A percentile compares a stretch with the other conserved stretches of the same genome.
Conservation (phyloP, 1,140 invertebrate genomes). For the Rhyacophila brunnea region DNA sequence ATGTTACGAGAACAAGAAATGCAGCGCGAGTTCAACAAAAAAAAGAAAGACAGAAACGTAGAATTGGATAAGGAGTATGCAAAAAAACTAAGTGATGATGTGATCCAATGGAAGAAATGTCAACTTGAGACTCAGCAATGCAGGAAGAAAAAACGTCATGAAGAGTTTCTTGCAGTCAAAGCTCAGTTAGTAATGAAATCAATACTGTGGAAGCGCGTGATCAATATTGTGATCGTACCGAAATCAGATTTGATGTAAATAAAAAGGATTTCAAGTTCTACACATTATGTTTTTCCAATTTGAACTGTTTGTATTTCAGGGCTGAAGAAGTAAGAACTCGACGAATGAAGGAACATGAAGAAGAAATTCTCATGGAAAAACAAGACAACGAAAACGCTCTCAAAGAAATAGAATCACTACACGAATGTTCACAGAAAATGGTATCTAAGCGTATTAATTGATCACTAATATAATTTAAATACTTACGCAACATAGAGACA, state of each 20-base stretch:
- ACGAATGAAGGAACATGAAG: constrained; percentile 41
- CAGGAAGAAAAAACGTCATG: constrained; percentile 38
- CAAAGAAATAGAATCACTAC: constrained; percentile 44
- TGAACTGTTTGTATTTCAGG: too few species aligned
- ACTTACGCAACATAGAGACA: too few species aligned
- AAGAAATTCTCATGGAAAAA: constrained; percentile 43
- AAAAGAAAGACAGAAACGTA: constrained; percentile 36
- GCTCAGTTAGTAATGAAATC: constrained; percentile 30
- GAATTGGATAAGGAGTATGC: constrained; percentile 42
- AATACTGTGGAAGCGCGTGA: too few species aligned
- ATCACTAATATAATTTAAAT: too few species aligned
- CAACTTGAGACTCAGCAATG: constrained; percentile 37
- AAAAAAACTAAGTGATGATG: constrained; percentile 40
- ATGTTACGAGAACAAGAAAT: constrained; percentile 46
- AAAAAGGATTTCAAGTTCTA: too few species aligned
- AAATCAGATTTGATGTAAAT: too few species aligned
- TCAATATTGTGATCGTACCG: too few species aligned
- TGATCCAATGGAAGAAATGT: constrained; percentile 45
- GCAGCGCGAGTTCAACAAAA: constrained; percentile 45
- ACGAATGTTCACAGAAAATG: constrained; percentile 43
- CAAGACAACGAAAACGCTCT: constrained; percentile 45
- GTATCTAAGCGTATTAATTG: constrained; percentile 37
- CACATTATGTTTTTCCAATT: too few species aligned
- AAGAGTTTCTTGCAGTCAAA: constrained; percentile 23
- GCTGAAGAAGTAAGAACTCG: constrained; percentile 42